Conservation (phyloP, 1,140 invertebrate species). For the Zaprionus davidi region DNA sequence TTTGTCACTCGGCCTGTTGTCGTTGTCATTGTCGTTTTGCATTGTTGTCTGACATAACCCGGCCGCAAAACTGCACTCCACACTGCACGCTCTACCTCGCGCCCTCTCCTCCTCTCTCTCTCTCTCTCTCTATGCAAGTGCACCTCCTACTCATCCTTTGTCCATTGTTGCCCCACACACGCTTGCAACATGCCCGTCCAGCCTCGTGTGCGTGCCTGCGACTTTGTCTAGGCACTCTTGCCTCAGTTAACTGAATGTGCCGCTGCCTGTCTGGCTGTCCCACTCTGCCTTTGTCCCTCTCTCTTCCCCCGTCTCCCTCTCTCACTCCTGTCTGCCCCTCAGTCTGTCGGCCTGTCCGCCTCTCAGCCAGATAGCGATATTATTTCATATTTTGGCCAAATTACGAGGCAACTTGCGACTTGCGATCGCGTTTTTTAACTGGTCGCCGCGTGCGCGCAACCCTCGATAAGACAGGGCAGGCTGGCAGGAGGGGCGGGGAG, state of each 20-base stretch:
- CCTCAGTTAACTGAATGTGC: background rate
- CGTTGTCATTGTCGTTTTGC: conserved; percentile 46
- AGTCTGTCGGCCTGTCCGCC: background rate
- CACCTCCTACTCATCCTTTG: conserved; percentile 31
- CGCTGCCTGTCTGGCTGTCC: conserved; percentile 23
- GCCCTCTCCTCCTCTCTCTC: background rate
- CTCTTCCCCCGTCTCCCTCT: background rate
- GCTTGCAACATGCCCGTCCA: conserved; percentile 28
- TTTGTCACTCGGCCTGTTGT: conserved; percentile 48
- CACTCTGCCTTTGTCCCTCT: background rate
- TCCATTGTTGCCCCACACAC: conserved; percentile 17
- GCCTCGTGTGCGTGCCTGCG: conserved; percentile 36
- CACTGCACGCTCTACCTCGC: background rate
- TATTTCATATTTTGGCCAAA: conserved; percentile 58
- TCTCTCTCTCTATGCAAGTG: background rate
- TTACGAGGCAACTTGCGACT: conserved; percentile 37
- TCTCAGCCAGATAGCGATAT: conserved; percentile 29
- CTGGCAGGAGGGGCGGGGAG: background rate
- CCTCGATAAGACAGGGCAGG: conserved; percentile 19
- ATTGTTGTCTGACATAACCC: conserved; percentile 37
- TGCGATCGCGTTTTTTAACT: conserved; percentile 45
- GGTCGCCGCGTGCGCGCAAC: conserved; percentile 45
- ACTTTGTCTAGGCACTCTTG: conserved; percentile 25
- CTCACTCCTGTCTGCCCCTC: too few species aligned
- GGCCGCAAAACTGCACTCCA: background rate